Evolutionary conservation across 2,113 vertebrate genomes (phyloP).

Genomic region (Dunckerocampus dactyliophorus): DNA sequence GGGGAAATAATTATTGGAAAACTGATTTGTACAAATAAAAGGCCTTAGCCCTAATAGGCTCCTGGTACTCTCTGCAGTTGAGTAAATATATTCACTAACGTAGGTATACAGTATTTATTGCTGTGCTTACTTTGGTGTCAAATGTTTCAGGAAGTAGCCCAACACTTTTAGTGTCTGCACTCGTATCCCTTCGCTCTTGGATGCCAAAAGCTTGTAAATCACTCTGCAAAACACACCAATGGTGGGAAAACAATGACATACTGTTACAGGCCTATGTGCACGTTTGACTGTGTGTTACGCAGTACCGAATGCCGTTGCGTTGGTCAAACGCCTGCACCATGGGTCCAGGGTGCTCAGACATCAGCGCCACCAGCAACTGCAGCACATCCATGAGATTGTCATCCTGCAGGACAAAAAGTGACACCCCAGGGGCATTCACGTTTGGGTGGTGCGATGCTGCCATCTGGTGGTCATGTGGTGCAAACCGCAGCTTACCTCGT

Average conservation of each 20-base stretch:
- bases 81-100: no score
- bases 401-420: conserved; percentile 73
- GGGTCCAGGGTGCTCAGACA: conserved; percentile 92
- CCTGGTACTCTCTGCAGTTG: no score
- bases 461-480: conserved; percentile 63
- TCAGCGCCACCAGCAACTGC: conserved; percentile 93
- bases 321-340: conserved; percentile 97
- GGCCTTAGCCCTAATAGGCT: no score
- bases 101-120: no score
- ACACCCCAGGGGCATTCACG: background rate
- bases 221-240: conserved; percentile 72
- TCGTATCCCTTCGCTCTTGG: conserved; percentile 89
- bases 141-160: conserved; percentile 93
- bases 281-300: background rate
- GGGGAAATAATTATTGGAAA: no score
- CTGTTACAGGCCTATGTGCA: background rate
- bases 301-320: conserved; percentile 91
- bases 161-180: conserved; percentile 94
- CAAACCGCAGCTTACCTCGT: conserved; percentile 79
- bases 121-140: conserved; percentile 86
- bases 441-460: conserved; percentile 39
- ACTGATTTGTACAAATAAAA: no score
- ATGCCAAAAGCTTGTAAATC: conserved; percentile 94
- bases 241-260: no score
- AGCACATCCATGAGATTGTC: conserved; percentile 98